These are phyloP conservation scores for Periophthalmodon schlosseri DNA, from an alignment of 2,113 vertebrate genomes.

Conservation along the genomic window DNA sequence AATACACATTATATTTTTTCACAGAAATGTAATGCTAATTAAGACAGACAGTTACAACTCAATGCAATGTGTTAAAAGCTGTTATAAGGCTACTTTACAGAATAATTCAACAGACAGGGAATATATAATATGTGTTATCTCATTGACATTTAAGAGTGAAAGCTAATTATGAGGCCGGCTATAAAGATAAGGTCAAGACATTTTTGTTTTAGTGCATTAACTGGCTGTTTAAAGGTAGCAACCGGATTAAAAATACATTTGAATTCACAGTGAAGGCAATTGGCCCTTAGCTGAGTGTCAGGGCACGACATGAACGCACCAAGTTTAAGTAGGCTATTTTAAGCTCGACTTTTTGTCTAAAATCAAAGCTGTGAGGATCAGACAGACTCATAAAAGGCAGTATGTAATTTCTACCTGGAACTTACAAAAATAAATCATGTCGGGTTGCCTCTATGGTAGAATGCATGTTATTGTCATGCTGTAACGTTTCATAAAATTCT, in stretches of 20 bases:
- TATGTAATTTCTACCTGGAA: conserved; percentile 20
- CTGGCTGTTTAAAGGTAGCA: neutral
- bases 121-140: neutral
- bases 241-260: neutral
- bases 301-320: neutral
- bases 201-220: neutral
- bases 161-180: neutral
- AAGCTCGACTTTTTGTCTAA: conserved; percentile 10
- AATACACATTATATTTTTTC: too few species aligned
- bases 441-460: neutral
- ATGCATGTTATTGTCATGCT: conserved; percentile 18
- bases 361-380: conserved; percentile 26
- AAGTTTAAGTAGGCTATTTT: neutral
- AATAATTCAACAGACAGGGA: neutral
- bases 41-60: neutral
- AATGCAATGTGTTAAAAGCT: neutral
- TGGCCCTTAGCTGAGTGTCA: neutral
- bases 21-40: too few species aligned
- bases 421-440: conserved; percentile 35
- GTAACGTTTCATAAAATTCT: conserved; percentile 18
- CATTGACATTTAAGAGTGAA: conserved; percentile 4
- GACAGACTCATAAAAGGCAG: conserved; percentile 21
- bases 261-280: neutral
- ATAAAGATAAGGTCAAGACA: neutral
- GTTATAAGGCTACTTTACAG: neutral